Percentiles rank a stretch among this genome's conserved stretches.
Evolutionary conservation across 2,888 invertebrate genomes (phyloP).

Genomic region (Lysandra coridon): DNA sequence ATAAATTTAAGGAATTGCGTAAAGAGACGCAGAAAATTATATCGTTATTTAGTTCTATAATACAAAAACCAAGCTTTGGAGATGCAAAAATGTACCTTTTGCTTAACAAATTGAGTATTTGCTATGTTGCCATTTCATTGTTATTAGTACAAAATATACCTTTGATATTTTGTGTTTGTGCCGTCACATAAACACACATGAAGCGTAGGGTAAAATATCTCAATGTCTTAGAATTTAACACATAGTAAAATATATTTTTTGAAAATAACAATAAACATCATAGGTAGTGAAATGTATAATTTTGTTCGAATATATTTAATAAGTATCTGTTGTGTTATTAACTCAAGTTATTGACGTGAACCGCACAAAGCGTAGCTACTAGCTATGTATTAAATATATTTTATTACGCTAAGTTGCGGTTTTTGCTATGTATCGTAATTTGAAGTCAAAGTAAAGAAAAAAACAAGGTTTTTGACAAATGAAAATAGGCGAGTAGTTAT

Average conservation of each 20-base stretch:
- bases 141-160: constrained; percentile 24
- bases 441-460: background rate
- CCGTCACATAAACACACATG: background rate
- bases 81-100: constrained; percentile 20
- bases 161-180: constrained; percentile 15
- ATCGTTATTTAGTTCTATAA: constrained; percentile 25
- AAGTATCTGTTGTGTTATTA: background rate
- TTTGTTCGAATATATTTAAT: background rate
- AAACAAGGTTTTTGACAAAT: background rate
- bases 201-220: constrained; percentile 6
- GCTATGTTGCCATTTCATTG: constrained; percentile 21
- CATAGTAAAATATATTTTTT: constrained; percentile 30
- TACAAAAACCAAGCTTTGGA: background rate
- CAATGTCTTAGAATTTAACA: constrained; percentile 11
- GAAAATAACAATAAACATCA: constrained; percentile 4
- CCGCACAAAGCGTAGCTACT: background rate
- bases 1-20: background rate
- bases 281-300: constrained; percentile 23
- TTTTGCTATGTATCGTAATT: background rate
- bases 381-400: background rate
- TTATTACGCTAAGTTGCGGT: background rate
- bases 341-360: background rate
- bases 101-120: constrained; percentile 10
- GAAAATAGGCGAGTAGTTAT: background rate
- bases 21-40: background rate